These are phyloP conservation scores for Cliona cf. orientalis DNA, from an alignment of 37 sponge, comb jelly and placozoan species.

Conservation along the genomic window DNA sequence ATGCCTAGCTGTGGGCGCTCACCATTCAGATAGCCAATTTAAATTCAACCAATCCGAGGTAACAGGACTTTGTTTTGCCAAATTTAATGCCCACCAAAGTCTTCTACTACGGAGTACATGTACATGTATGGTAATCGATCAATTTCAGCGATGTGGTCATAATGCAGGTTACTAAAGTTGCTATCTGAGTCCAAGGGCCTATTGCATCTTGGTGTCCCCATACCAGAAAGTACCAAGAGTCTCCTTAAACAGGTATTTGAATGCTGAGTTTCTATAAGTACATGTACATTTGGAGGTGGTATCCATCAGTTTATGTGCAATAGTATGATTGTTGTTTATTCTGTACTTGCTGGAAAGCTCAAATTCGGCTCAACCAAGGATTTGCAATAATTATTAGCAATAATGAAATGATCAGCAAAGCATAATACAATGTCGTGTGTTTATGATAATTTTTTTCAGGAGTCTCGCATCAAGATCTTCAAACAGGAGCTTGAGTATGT, in stretches of 20 bases:
- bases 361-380: not conserved
- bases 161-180: conserved; percentile 50
- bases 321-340: too few relatives aligned
- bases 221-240: conserved; percentile 66
- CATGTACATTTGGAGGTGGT: conserved; percentile 3
- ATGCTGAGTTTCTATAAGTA: not conserved
- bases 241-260: conserved; percentile 70
- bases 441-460: conserved; percentile 67
- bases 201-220: conserved; percentile 29
- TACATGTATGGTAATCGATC: too few relatives aligned
- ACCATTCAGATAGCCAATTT: too few relatives aligned
- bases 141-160: not conserved
- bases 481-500: conserved; percentile 73
- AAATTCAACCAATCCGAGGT: too few relatives aligned
- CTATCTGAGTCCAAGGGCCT: conserved; percentile 82
- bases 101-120: too few relatives aligned
- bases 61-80: too few relatives aligned
- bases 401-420: too few relatives aligned
- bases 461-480: conserved; percentile 75
- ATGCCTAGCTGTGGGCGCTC: too few relatives aligned
- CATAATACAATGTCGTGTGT: too few relatives aligned
- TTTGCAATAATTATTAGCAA: too few relatives aligned
- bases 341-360: not conserved
- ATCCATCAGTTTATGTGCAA: too few relatives aligned
- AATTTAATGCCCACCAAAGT: too few relatives aligned